Conservation (phyloP, 2,888 invertebrate genomes). For the Sminthurinus aureus region DNA sequence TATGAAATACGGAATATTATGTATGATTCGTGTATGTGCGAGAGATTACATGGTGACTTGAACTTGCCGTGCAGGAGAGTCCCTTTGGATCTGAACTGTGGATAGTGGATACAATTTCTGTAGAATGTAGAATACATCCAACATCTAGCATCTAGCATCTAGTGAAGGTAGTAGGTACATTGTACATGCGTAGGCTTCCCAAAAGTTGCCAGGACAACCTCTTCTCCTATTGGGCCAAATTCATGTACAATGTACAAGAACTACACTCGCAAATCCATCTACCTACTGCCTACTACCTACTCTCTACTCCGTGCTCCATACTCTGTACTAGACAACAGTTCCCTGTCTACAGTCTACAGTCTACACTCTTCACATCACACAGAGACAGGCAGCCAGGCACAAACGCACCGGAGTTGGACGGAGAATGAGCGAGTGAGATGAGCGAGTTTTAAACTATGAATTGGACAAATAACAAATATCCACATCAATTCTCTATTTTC, state of each 20-base stretch:
- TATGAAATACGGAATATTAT: background rate
- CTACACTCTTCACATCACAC: background rate
- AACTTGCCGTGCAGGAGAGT: slow-evolving; percentile 41
- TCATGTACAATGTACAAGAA: background rate
- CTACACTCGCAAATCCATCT: background rate
- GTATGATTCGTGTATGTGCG: background rate
- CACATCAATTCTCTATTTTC: background rate
- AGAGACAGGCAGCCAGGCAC: background rate
- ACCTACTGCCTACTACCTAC: background rate
- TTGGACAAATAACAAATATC: background rate
- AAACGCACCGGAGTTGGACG: background rate
- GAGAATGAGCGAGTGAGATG: too few relatives aligned
- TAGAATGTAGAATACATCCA: background rate
- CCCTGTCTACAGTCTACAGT: background rate
- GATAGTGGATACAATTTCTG: slow-evolving; percentile 52
- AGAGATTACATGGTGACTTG: slow-evolving; percentile 26
- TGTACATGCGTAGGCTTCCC: slow-evolving; percentile 36
- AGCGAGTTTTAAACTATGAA: background rate
- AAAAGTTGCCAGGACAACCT: slow-evolving; percentile 42
- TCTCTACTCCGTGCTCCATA: background rate
- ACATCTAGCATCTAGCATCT: background rate
- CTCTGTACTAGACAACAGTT: background rate
- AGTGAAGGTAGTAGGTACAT: background rate
- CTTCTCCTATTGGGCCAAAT: slow-evolving; percentile 40
- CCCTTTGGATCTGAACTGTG: slow-evolving; percentile 48